Percentiles rank a stretch among this genome's conserved stretches.
These are phyloP conservation scores for Alectura lathami DNA, from an alignment of 2,113 vertebrate species.

Conservation along the genomic window DNA sequence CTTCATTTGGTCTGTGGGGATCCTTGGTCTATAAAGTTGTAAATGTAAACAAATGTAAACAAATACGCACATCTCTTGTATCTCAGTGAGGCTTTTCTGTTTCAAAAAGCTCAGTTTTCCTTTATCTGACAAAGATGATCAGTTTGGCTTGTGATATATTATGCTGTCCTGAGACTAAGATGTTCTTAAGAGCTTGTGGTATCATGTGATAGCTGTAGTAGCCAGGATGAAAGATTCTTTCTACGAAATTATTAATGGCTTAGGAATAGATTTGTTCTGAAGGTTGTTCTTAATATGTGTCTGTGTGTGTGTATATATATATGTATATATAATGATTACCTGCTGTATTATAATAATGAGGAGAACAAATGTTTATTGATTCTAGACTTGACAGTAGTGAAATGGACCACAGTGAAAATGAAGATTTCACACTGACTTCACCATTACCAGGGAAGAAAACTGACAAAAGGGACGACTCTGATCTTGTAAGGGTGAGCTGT, in stretches of 20 bases:
- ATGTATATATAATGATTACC: neutral
- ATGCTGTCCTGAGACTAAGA: neutral
- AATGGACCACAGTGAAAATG: constrained; percentile 97
- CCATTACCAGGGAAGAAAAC: constrained; percentile 82
- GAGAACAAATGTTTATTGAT: constrained; percentile 33
- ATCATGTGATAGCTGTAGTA: neutral
- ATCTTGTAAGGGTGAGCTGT: constrained; percentile 82
- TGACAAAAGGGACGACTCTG: constrained; percentile 85
- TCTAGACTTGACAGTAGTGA: constrained; percentile 89
- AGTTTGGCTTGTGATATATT: neutral
- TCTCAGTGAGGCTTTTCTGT: neutral
- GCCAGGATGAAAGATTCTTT: neutral
- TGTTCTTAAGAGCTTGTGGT: neutral
- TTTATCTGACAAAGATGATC: neutral
- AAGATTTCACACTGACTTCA: constrained; percentile 87
- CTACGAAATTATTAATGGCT: neutral
- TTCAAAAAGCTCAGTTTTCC: neutral
- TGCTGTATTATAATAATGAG: neutral
- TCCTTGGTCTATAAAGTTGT: neutral
- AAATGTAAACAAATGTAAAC: neutral
- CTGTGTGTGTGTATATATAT: no score
- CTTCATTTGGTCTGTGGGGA: neutral
- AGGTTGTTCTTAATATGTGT: neutral
- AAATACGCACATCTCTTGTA: neutral
- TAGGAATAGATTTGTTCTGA: neutral